Evolutionary conservation across 2,797 vertebrate genomes (phyloP).

Genomic region (Momotus momota): DNA sequence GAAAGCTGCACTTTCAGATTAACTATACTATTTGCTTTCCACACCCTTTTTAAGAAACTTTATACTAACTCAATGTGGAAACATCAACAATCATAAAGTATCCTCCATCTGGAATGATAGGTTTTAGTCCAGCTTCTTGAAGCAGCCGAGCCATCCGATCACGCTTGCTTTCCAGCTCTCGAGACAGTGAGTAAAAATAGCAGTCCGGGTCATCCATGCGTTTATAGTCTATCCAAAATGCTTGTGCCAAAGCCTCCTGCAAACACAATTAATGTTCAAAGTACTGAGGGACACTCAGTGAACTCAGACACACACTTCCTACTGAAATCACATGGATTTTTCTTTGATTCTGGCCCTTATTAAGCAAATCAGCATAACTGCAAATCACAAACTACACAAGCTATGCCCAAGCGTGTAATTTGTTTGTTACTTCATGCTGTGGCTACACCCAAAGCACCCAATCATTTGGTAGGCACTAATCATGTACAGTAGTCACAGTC

Average conservation of each 20-base stretch:
- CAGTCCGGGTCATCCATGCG: conserved; percentile 90
- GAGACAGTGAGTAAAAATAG: conserved; percentile 90
- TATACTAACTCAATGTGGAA: conserved; percentile 85
- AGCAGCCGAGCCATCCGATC: conserved; percentile 88
- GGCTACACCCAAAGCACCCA: background rate
- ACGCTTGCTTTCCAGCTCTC: conserved; percentile 89
- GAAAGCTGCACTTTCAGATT: background rate
- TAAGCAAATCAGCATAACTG: background rate
- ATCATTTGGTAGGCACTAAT: background rate
- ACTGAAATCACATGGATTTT: background rate
- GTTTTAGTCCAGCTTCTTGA: conserved; percentile 85
- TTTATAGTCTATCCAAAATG: conserved; percentile 84
- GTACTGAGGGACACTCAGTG: background rate
- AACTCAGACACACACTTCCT: background rate
- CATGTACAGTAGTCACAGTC: background rate
- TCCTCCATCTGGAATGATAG: conserved; percentile 92
- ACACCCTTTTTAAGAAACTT: background rate
- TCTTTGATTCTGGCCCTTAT: background rate
- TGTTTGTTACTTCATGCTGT: background rate
- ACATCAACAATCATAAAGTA: conserved; percentile 95
- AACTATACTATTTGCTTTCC: background rate
- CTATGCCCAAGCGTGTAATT: background rate
- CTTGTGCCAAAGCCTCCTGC: conserved; percentile 93
- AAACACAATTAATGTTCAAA: background rate
- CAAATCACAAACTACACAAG: background rate